Conservation (phyloP, 1,140 invertebrate species). For the Drosophila bocki region DNA sequence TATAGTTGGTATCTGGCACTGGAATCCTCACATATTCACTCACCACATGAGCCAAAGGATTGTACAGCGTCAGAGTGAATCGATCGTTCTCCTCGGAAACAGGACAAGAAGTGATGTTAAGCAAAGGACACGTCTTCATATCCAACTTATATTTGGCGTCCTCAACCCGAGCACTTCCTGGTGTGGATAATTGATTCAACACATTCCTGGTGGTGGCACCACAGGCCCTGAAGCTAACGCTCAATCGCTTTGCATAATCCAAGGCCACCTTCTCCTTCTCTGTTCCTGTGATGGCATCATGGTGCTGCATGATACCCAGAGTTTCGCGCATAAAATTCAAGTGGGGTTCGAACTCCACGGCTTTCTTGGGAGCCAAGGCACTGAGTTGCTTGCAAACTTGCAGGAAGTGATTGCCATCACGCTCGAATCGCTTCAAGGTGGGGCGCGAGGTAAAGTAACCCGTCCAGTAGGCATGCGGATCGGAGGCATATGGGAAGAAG, state of each 20-base stretch:
- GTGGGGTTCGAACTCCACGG: slow-evolving; percentile 59
- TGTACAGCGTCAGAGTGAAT: slow-evolving; percentile 92
- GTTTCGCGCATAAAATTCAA: slow-evolving; percentile 86
- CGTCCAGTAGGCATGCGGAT: slow-evolving; percentile 95
- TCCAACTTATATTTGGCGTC: slow-evolving; percentile 48
- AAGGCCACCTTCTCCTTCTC: slow-evolving; percentile 95
- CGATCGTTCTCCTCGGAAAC: slow-evolving; percentile 88
- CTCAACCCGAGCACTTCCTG: neutral
- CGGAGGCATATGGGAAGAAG: slow-evolving; percentile 96
- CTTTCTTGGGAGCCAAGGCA: slow-evolving; percentile 68
- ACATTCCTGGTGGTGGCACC: slow-evolving; percentile 56
- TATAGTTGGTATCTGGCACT: slow-evolving; percentile 87
- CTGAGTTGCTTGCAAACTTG: slow-evolving; percentile 89
- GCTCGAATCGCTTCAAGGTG: slow-evolving; percentile 92
- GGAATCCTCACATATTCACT: slow-evolving; percentile 90
- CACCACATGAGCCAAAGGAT: slow-evolving; percentile 90
- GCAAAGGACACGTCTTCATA: slow-evolving; percentile 87
- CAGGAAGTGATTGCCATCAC: slow-evolving; percentile 92
- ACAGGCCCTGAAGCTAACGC: slow-evolving; percentile 67
- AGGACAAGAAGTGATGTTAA: slow-evolving; percentile 89
- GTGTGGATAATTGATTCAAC: slow-evolving; percentile 65
- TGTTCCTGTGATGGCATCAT: slow-evolving; percentile 95
- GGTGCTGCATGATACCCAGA: slow-evolving; percentile 95
- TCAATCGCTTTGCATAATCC: slow-evolving; percentile 93
- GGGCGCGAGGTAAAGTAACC: slow-evolving; percentile 97